Base-by-base conservation (phyloP, 2,888 invertebrate species). In the Micoletzkya japonica region DNA sequence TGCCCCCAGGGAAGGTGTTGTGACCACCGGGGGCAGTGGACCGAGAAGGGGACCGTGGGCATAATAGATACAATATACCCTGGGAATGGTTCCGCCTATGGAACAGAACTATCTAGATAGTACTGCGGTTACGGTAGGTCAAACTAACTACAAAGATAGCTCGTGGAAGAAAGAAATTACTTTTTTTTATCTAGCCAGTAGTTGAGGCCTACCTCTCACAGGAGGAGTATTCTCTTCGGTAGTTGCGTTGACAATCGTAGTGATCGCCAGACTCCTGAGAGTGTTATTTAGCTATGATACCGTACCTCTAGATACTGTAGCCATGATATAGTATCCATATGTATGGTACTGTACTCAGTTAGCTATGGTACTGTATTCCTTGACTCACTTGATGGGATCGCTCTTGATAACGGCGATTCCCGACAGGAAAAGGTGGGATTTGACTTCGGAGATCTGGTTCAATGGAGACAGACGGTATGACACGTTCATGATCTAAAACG, bases 221-320 rank as follows among this genome's bases (percentile, higher is more conserved):
- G 86, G 84, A 3, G 87, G 79, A 71, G 85, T 86, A 0, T 93
- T 93, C 58, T 93, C 89, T 85, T 94, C 94, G 0, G 92, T 90
- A 0, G 93, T 93, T 28, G 91, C 91, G 85, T 92, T 93, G 68
- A 94, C 90, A 50, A 94, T 90, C 81, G 91, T 90, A 1, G 91
- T 91, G 64, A 94, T 90, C 28, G 49, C 59, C n/a, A 66, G 28
- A n/a, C 56, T 66, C 4, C 66, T 54, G 63, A 6, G 32, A 50
- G 37, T 7, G 28, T 52, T 6, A 52, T 52, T n/a, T 52, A 52
- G 6, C n/a, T n/a, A n/a, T n/a, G n/a, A n/a, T n/a, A n/a, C n/a
- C n/a, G n/a, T n/a, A n/a, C n/a, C n/a, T n/a, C n/a, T n/a, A n/a
- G n/a, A n/a, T n/a, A n/a, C n/a, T n/a, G n/a, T n/a, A n/a, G n/a